Base-by-base conservation (phyloP, 2,888 invertebrate species). In the Elmis aenea region DNA sequence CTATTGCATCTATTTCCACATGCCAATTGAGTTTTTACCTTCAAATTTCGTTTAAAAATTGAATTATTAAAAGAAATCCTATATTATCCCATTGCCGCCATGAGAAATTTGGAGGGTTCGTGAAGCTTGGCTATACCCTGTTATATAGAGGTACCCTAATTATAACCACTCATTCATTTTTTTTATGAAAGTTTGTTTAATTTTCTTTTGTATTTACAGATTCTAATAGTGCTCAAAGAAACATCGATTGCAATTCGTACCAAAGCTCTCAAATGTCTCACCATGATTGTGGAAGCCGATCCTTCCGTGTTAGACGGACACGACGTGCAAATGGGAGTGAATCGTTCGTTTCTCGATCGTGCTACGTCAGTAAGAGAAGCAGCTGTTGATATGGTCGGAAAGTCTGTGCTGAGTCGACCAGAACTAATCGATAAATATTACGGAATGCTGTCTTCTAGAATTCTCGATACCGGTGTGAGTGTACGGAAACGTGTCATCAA, bases 401-500 rank as follows among this genome's bases (percentile, higher is more conserved):
- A 94, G 73, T 96, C 93, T 71, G 88, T 96, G 38, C 77, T 94
- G 36, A 87, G 87, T 62, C 81, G 90, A 57, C 90, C 92, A 39
- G 91, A 93, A 59, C 80, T 95, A 53, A 90, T 93, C 51, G 84
- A 89, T 69, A 90, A 91, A 67, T 96, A 96, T 72, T 95, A 94
- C 67, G 84, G 85, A 55, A 92, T 92, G 81, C 75, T 92, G 45
- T 83, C 85, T 11, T 83, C 85, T 45, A 75, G 92, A 62, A 91
- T 93, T 64, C 70, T 91, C 68, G 95, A 95, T 64, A 94, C 94
- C 11, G 95, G 95, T 46, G 93, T 95, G n/a, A 92, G 93, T 58
- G 95, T 96, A 8, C 74, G 95, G 15, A 96, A 96, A 68, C 78
- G 95, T 49, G 94, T 96, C 34, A 96, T 96, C 55, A 93, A 94